These are phyloP conservation scores for western clawed frog (Xenopus tropicalis) DNA, from an alignment of 2,113 vertebrate genomes.

Conservation along the genomic window UCB_Xtro_10.0 CM004447.2:105479501-105480000, in stretches of 20 bases:
- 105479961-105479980: no score
- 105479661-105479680: conserved; percentile 50
- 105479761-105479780: conserved; percentile 59
- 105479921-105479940: background rate
- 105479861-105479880: conserved; percentile 57
- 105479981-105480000: no score
- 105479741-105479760: conserved; percentile 63
- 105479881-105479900: conserved; percentile 61
- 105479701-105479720: conserved; percentile 55
- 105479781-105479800: conserved; percentile 69
- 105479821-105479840: conserved; percentile 64
- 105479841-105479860: conserved; percentile 64
- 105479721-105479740: conserved; percentile 51
- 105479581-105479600: no score
- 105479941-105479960: no score
- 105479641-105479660: conserved; percentile 46
- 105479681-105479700: conserved; percentile 50
- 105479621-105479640: conserved; percentile 60
- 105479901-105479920: conserved; percentile 57
- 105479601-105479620: no score
- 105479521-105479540: no score
- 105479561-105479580: no score
- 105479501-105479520: no score
- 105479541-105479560: no score
- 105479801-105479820: conserved; percentile 51